These are phyloP conservation scores for Salvelinus fontinalis DNA, from an alignment of 2,113 vertebrate genomes.

Conservation along the genomic window DNA sequence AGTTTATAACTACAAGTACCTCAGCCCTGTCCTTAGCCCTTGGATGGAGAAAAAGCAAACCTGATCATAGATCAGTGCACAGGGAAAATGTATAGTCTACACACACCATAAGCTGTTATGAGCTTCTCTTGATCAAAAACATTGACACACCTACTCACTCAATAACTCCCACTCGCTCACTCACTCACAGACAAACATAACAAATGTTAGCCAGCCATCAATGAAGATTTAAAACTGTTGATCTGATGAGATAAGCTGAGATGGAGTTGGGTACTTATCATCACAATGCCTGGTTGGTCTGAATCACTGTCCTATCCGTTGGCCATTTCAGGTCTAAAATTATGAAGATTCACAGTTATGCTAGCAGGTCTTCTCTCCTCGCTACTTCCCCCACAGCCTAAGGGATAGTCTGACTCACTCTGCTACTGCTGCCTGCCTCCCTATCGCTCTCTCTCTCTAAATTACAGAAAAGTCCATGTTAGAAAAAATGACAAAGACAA, in stretches of 20 bases:
- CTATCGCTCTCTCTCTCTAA: conserved; percentile 14
- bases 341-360: conserved; percentile 67
- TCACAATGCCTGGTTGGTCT: conserved; percentile 28
- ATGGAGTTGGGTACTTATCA: conserved; percentile 33
- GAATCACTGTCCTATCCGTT: conserved; percentile 45
- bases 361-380: conserved; percentile 44
- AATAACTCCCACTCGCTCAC: too few relatives aligned
- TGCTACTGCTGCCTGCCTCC: conserved; percentile 9
- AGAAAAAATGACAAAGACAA: too few relatives aligned
- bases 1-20: background rate
- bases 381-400: conserved; percentile 43
- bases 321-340: conserved; percentile 54
- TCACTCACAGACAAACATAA: background rate
- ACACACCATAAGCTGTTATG: background rate
- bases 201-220: background rate
- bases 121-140: background rate
- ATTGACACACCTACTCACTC: background rate
- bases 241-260: background rate
- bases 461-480: too few relatives aligned
- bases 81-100: background rate
- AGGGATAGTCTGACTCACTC: conserved; percentile 61
- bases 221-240: background rate
- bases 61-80: background rate
- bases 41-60: background rate
- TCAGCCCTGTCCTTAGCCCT: background rate